phyloP scores from a whole-genome alignment of 2,113 vertebrate species.

The Anarhynchus alexandrinus region DNA sequence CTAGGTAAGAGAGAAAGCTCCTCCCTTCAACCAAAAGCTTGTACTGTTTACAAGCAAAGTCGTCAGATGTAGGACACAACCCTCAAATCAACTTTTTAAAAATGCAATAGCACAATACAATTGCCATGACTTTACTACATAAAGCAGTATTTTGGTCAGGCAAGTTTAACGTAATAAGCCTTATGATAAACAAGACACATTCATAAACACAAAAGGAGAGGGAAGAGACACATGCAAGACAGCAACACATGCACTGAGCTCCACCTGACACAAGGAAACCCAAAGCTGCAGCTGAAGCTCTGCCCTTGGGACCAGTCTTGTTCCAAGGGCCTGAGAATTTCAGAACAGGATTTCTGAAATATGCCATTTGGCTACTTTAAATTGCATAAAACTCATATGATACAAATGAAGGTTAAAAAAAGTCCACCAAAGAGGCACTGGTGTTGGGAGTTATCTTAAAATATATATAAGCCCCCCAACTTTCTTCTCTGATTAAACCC shows the following conservation, averaged over 20 bases:
- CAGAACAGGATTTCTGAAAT: background rate
- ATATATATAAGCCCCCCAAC: background rate
- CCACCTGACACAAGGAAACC: background rate
- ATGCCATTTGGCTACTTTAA: background rate
- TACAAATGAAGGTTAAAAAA: background rate
- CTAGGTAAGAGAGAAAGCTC: background rate
- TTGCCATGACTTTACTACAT: accelerated
- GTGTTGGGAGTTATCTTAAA: background rate
- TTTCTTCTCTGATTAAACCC: background rate
- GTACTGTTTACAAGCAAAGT: background rate
- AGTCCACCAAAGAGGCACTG: background rate
- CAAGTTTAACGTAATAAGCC: background rate
- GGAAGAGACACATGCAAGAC: background rate
- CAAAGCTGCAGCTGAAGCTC: background rate
- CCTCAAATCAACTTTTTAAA: background rate
- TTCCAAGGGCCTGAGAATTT: background rate
- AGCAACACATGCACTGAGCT: background rate
- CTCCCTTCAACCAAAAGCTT: background rate
- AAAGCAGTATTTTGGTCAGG: background rate
- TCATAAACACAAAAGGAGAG: background rate
- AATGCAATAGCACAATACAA: background rate
- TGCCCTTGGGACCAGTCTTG: background rate
- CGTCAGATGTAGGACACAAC: background rate
- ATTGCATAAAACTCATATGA: accelerated
- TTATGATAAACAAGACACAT: background rate